Evolutionary conservation across 2,113 vertebrate genomes (phyloP), one percentile per base, ranked within the genome.

Genomic region (Thalassoma bifasciatum): DNA sequence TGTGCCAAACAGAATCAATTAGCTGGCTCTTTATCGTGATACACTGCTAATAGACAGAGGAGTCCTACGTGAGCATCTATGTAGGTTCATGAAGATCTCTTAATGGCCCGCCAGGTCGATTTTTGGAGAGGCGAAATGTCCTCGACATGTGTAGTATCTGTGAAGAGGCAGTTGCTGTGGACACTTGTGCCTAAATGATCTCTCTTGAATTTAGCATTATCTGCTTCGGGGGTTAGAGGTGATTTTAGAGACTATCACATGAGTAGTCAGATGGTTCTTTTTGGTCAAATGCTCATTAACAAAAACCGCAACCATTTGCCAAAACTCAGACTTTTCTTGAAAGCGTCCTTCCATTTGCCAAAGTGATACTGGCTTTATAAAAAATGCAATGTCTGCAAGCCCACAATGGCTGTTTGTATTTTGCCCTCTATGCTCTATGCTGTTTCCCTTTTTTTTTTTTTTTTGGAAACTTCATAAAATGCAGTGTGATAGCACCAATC

Each of bases 191-290:
- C 85, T 82, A 84, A 86, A 88, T 79, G 91, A 93, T 91, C 90
- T 93, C 91, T 92, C 91, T 86, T 77, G 87, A 93, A 90, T 92
- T 91, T 87, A 91, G 81, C 85, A 80, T 92, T 86, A 92, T 90
- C 88, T 87, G 91, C 92, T 92, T 87, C 65, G 77, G 86, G 82
- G 91, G 88, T 92, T 86, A 73, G 80, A 91, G 89, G 84, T 87
- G 82, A 88, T 91, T 49, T 86, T 70, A 78, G 77, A 85, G 86
- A 82, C 77, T 53, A 62, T 91, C 93, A 92, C 82, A 89, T 89
- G 92, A 93, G 86, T 82, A 88, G 92, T 93, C 91, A 92, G 92
- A 92, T 92, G 93, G 72, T 90, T 89, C 78, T 88, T 84, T 87
- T 75, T 81, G 85, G 89, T 91, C 86, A 92, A 91, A 88, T 60